A percentile compares a stretch with the other conserved stretches of the same genome.
phyloP scores from a whole-genome alignment of 1,140 invertebrate species.

The Calosoma granatense region DNA sequence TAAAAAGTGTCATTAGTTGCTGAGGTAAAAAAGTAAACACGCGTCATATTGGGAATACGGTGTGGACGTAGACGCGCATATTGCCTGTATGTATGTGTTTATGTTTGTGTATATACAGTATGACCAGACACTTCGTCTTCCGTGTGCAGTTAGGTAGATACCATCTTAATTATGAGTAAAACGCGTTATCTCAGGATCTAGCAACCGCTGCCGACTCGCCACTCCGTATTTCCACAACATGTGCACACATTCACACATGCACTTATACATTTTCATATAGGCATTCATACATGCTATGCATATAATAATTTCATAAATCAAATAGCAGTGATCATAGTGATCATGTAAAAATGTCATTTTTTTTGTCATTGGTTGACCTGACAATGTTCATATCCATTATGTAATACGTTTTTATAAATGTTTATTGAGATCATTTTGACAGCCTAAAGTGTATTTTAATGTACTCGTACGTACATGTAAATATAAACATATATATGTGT shows the following conservation, averaged over 20 bases:
- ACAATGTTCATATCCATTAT: too few relatives aligned
- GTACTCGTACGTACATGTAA: background rate
- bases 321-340: too few relatives aligned
- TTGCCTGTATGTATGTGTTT: background rate
- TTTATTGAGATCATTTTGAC: too few relatives aligned
- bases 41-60: conserved; percentile 2
- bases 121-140: conserved; percentile 7
- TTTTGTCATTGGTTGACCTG: too few relatives aligned
- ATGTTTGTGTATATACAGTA: background rate
- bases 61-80: background rate
- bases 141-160: conserved; percentile 4
- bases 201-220: conserved; percentile 1
- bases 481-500: conserved; percentile 5
- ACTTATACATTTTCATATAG: background rate
- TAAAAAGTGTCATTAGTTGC: background rate
- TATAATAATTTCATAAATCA: too few relatives aligned
- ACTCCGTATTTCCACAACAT: background rate
- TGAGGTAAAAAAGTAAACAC: background rate
- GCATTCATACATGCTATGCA: background rate
- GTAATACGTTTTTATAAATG: too few relatives aligned
- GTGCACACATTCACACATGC: background rate
- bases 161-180: conserved; percentile 9
- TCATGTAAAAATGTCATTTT: too few relatives aligned
- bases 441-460: background rate
- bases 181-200: conserved; percentile 4